Percentiles rank a stretch among this genome's conserved stretches.
These are phyloP conservation scores for Colius striatus DNA, from an alignment of 2,113 vertebrate genomes.

Conservation along the genomic window DNA sequence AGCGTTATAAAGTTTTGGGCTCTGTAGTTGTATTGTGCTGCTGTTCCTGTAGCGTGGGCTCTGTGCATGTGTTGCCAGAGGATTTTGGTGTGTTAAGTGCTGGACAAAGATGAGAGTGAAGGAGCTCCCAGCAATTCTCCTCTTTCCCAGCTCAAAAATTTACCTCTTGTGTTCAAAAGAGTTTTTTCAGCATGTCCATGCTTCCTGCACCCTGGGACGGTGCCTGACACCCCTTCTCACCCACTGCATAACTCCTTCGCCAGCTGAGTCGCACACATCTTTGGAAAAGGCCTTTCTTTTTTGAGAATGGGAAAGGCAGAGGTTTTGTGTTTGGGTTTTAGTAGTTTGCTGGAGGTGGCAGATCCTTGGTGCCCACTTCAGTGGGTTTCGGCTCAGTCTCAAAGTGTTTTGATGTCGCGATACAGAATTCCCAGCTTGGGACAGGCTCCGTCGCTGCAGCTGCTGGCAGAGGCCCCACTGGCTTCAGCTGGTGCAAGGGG, in stretches of 20 bases:
- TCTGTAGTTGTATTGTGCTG: background rate
- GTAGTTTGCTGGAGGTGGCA: background rate
- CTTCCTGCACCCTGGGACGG: background rate
- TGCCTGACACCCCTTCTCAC: background rate
- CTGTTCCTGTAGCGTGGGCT: background rate
- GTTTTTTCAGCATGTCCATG: background rate
- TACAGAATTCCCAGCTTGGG: background rate
- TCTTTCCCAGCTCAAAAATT: background rate
- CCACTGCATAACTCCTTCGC: rapidly evolving
- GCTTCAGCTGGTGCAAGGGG: background rate
- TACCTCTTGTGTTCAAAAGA: background rate
- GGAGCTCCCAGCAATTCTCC: background rate
- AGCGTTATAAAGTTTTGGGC: rapidly evolving
- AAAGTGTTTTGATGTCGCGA: background rate
- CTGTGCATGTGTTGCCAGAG: rapidly evolving
- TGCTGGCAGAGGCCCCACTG: background rate
- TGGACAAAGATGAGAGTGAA: background rate
- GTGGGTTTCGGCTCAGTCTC: background rate
- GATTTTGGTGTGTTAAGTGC: background rate
- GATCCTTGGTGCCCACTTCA: background rate
- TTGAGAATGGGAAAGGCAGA: background rate
- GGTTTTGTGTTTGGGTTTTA: background rate
- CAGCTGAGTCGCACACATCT: rapidly evolving
- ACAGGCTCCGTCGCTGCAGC: background rate
- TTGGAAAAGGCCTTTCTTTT: background rate